A percentile compares a stretch with the other conserved stretches of the same genome.
phyloP scores from a whole-genome alignment of 2,888 invertebrate genomes.

The Argyra leucocephala region DNA sequence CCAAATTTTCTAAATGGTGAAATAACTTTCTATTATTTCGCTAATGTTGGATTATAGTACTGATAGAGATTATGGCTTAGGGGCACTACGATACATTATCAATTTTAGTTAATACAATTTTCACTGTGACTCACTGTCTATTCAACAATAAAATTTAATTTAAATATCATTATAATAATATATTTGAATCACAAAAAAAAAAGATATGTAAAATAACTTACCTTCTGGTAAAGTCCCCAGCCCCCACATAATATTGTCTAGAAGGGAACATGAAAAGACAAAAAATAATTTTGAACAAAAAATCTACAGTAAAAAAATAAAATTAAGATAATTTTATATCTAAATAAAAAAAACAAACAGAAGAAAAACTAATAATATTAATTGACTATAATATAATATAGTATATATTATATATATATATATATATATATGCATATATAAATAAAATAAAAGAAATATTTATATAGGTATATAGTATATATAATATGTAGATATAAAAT shows the following conservation, averaged over 20 bases:
- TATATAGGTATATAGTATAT: too few relatives aligned
- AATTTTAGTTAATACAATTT: too few relatives aligned
- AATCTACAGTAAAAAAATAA: conserved; percentile 7
- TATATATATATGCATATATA: background rate
- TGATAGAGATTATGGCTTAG: too few relatives aligned
- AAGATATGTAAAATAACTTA: conserved; percentile 51
- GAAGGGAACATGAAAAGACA: conserved; percentile 49
- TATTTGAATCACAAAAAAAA: background rate
- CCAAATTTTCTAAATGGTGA: too few relatives aligned
- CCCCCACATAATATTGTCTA: conserved; percentile 95
- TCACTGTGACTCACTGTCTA: background rate
- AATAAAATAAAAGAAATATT: background rate
- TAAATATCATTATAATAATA: background rate
- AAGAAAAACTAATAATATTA: too few relatives aligned
- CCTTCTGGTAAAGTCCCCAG: conserved; percentile 96
- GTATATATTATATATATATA: background rate
- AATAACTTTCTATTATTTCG: too few relatives aligned
- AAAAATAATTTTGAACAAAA: conserved; percentile 15
- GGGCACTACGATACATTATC: too few relatives aligned
- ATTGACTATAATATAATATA: too few relatives aligned
- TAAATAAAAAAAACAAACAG: background rate
- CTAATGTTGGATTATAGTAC: too few relatives aligned
- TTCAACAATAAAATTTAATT: too few relatives aligned
- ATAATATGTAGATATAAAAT: background rate
- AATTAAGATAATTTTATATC: background rate